Conservation (phyloP, 2,888 invertebrate genomes). For the Fragum whitleyi region DNA sequence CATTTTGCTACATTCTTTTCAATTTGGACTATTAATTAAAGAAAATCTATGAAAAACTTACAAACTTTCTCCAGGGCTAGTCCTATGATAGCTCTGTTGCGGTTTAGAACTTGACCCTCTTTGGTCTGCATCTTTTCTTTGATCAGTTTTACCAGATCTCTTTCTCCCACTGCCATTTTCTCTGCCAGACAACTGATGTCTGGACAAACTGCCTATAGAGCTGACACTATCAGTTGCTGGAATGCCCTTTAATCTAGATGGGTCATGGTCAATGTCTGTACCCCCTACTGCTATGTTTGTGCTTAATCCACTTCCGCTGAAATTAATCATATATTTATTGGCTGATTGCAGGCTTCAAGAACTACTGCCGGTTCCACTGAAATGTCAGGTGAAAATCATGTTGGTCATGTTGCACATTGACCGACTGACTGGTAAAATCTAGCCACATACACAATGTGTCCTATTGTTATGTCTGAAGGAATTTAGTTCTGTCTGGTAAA, state of each 20-base stretch:
- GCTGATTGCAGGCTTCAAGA: no score
- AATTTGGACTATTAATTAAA: no score
- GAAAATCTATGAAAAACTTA: no score
- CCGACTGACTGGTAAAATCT: no score
- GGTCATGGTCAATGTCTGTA: slow-evolving; percentile 44
- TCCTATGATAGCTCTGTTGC: neutral
- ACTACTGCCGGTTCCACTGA: no score
- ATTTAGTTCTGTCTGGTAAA: no score
- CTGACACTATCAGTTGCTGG: slow-evolving; percentile 19
- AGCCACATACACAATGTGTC: no score
- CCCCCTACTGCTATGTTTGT: slow-evolving; percentile 51
- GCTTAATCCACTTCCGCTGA: slow-evolving; percentile 30
- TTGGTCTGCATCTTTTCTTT: neutral
- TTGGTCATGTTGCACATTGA: no score
- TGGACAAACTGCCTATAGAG: slow-evolving; percentile 1
- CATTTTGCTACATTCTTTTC: no score
- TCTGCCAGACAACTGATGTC: neutral
- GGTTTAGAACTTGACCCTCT: neutral
- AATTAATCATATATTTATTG: slow-evolving; percentile 12
- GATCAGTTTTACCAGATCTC: slow-evolving; percentile 4
- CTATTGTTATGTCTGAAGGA: no score
- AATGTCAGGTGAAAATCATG: no score
- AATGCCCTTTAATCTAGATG: slow-evolving; percentile 43
- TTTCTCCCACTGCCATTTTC: neutral
- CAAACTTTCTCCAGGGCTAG: no score